These are phyloP conservation scores for Dryococelus australis DNA, from an alignment of 2,888 invertebrate genomes.

Conservation along the genomic window DNA sequence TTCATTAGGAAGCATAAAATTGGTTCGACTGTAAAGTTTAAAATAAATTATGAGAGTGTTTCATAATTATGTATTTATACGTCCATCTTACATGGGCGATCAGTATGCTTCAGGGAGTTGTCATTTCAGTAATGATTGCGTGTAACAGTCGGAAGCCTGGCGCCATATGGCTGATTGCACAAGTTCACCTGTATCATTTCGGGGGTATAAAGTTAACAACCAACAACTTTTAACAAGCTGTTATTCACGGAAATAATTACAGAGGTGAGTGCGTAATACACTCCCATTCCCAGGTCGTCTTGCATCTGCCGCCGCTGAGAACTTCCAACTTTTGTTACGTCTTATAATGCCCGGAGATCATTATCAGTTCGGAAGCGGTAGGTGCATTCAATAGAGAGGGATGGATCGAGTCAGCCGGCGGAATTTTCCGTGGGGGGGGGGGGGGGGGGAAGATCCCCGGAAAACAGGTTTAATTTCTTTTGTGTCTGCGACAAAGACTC, in stretches of 20 bases:
- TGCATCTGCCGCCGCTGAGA: not conserved
- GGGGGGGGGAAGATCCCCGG: not conserved
- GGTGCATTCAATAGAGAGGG: too few relatives aligned
- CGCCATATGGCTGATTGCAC: not conserved
- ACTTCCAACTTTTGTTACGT: not conserved
- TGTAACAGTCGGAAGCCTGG: not conserved
- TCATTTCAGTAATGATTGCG: not conserved
- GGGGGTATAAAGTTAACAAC: not conserved
- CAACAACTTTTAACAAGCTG: slow-evolving; percentile 8
- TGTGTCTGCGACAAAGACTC: not conserved
- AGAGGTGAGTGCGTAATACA: not conserved
- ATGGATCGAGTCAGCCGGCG: too few relatives aligned
- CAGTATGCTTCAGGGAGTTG: too few relatives aligned
- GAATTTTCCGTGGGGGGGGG: too few relatives aligned
- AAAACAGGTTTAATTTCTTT: slow-evolving; percentile 16
- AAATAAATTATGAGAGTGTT: too few relatives aligned
- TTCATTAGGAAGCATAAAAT: too few relatives aligned
- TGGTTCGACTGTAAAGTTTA: too few relatives aligned
- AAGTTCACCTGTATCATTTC: not conserved
- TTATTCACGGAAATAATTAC: not conserved
- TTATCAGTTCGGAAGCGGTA: not conserved
- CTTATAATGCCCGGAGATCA: not conserved
- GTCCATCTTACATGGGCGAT: too few relatives aligned
- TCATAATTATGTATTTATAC: too few relatives aligned
- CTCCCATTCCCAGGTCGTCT: not conserved